These are phyloP conservation scores for Caenorhabditis remanei DNA, from an alignment of 1,140 invertebrate species.

Conservation along the genomic window DNA sequence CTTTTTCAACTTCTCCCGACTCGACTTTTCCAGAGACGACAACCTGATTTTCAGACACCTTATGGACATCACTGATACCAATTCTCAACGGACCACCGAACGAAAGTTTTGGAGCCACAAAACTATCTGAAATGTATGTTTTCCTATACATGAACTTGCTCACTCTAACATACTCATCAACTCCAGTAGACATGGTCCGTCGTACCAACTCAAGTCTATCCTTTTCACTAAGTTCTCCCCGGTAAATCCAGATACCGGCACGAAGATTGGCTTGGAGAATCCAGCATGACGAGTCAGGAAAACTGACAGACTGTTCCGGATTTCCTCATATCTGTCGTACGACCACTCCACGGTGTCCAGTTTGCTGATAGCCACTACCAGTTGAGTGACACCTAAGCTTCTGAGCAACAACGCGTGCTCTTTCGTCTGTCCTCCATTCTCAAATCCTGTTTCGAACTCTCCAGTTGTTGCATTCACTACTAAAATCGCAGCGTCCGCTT, in stretches of 20 bases:
- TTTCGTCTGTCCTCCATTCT: conserved; percentile 94
- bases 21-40: conserved; percentile 91
- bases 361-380: conserved; percentile 82
- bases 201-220: conserved; percentile 89
- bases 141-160: background rate
- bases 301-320: conserved; percentile 85
- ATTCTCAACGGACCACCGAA: conserved; percentile 90
- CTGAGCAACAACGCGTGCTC: conserved; percentile 94
- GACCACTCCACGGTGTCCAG: conserved; percentile 81
- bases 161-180: conserved; percentile 83
- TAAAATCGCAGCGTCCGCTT: conserved; percentile 94
- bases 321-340: conserved; percentile 86
- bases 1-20: conserved; percentile 87
- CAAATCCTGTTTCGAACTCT: conserved; percentile 98
- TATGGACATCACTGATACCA: conserved; percentile 93
- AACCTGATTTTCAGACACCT: conserved; percentile 81
- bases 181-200: conserved; percentile 86
- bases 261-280: conserved; percentile 85
- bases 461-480: conserved; percentile 93
- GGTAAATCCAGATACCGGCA: conserved; percentile 93
- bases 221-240: conserved; percentile 89
- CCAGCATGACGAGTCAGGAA: conserved; percentile 80
- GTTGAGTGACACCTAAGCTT: conserved; percentile 89
- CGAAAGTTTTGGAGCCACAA: conserved; percentile 85
- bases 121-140: conserved; percentile 77